Percentiles rank a stretch among this genome's conserved stretches.
phyloP scores from a whole-genome alignment of 1,140 invertebrate genomes.

The Brachionus angularis region DNA sequence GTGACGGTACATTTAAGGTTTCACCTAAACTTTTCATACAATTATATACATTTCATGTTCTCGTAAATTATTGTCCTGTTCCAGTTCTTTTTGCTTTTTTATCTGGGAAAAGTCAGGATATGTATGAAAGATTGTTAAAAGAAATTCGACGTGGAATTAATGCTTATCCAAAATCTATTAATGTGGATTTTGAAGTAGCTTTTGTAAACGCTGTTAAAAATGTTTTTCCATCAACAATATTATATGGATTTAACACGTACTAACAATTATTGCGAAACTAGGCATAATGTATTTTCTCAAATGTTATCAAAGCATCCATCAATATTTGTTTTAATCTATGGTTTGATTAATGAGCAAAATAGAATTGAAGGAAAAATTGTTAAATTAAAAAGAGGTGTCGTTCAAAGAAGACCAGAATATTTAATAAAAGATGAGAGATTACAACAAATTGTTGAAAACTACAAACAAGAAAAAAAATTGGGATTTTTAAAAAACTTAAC shows the following conservation, averaged over 20 bases:
- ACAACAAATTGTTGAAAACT: too few relatives aligned
- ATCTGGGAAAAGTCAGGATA: neutral
- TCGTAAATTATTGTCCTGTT: neutral
- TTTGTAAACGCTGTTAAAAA: too few relatives aligned
- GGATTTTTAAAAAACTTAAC: too few relatives aligned
- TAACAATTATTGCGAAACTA: conserved; percentile 10
- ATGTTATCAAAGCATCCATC: neutral
- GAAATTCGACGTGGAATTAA: too few relatives aligned
- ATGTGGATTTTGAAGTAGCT: too few relatives aligned
- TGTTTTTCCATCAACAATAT: too few relatives aligned
- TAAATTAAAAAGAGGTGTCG: neutral
- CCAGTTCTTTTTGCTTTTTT: conserved; percentile 1
- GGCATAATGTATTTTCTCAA: neutral
- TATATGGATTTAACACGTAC: neutral
- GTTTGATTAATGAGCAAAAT: neutral
- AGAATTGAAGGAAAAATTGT: neutral
- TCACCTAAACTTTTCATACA: conserved; percentile 11
- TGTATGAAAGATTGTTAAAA: conserved; percentile 12
- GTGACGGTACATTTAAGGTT: conserved; percentile 28
- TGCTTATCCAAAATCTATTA: too few relatives aligned
- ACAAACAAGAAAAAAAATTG: too few relatives aligned
- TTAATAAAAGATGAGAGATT: too few relatives aligned
- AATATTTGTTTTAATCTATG: conserved; percentile 5
- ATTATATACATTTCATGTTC: conserved; percentile 25
- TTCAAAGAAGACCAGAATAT: too few relatives aligned